These are phyloP conservation scores for Endomychus coccineus DNA, from an alignment of 2,888 invertebrate genomes.

Conservation along the genomic window DNA sequence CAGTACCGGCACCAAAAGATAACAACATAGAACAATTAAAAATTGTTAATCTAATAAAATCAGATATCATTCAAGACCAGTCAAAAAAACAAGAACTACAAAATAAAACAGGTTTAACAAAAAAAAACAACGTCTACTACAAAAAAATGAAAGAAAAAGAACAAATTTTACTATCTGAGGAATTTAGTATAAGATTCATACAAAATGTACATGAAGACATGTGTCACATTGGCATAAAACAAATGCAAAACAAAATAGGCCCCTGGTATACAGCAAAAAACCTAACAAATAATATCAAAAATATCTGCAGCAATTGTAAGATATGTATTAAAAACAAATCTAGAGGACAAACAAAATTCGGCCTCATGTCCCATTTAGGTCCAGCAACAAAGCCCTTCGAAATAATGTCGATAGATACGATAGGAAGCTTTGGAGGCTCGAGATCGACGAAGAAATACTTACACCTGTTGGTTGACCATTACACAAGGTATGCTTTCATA, in stretches of 20 bases:
- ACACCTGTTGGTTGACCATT: constrained; percentile 27
- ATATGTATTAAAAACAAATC: no score
- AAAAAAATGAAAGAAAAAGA: neutral
- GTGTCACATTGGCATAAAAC: constrained; percentile 5
- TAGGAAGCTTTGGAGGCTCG: constrained; percentile 27
- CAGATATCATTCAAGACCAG: constrained; percentile 6
- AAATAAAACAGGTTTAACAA: no score
- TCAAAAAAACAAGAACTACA: constrained; percentile 3
- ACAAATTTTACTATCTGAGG: neutral
- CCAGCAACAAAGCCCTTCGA: constrained; percentile 26
- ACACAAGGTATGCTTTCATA: constrained; percentile 26
- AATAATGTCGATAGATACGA: constrained; percentile 28
- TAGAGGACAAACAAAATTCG: neutral
- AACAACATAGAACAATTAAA: constrained; percentile 8
- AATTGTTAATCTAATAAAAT: constrained; percentile 8
- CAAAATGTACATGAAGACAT: neutral
- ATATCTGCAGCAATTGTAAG: no score
- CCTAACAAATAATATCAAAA: no score
- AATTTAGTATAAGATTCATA: neutral
- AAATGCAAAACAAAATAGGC: no score
- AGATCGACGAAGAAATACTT: constrained; percentile 29
- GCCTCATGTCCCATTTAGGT: constrained; percentile 8
- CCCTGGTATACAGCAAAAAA: no score
- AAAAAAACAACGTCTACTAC: constrained; percentile 4
- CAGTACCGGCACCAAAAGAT: constrained; percentile 5